Evolutionary conservation across 2,113 vertebrate genomes (phyloP), one percentile per base, ranked within the genome.

Genomic region (Dissostichus mawsoni): DNA sequence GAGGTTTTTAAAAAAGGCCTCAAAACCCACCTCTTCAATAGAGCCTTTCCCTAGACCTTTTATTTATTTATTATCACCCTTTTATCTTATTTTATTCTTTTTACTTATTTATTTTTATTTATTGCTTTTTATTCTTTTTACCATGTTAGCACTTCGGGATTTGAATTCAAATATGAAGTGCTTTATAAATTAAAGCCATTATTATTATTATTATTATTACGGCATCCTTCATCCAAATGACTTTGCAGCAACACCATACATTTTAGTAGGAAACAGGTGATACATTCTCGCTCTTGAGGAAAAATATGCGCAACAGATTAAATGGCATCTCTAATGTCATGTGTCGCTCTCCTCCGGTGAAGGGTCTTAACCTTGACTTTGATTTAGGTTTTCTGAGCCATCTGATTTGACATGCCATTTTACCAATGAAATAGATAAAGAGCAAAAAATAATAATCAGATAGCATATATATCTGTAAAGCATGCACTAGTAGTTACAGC

Each of bases 221-320:
- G 69, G 4, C 69, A 81, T 78, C 70, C 23, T 50, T 86, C 71
- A 75, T 74, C 48, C 58, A 41, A 73, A 45, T 57, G 72, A 58
- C 50, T 16, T 11, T 10, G 52, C 58, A 67, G 69, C 58, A 45
- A 59, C 29, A 51, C 48, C 62, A 47, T 74, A 47, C 69, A 81
- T 81, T 11, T 86, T 69, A 62, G 45, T 1, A 17, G 75, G 52
- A 82, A 81, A 72, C 12, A 48, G 25, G 75, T 55, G 53, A 84
- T 80, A 57, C 80, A 90, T 76, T 72, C 10, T 44, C 41, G 36
- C 78, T 74, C 44, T 25, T 65, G 16, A 65, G 64, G 57, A 87
- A 67, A 56, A 71, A 83, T 63, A 84, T 69, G 81, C 1, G 25
- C 58, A 74, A 51, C 45, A 74, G 85, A 84, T 81, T 82, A 82